Evolutionary conservation across 2,888 invertebrate genomes (phyloP).

Genomic region (Troides aeacus): DNA sequence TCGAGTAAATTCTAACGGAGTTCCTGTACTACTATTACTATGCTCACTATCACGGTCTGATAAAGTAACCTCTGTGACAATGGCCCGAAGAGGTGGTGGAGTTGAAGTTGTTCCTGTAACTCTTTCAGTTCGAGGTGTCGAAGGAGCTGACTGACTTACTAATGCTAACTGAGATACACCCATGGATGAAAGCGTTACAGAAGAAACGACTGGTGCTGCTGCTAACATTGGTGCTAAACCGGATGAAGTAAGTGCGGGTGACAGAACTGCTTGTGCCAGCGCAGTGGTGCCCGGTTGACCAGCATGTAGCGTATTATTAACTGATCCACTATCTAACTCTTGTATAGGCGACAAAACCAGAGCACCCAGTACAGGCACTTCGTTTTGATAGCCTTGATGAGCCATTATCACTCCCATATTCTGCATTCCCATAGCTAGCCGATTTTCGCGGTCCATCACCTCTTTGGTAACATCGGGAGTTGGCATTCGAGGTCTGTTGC

Average conservation of each 20-base stretch:
- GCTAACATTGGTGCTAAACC: slow-evolving; percentile 67
- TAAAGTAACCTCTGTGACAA: slow-evolving; percentile 48
- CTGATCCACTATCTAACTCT: slow-evolving; percentile 88
- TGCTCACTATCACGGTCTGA: slow-evolving; percentile 62
- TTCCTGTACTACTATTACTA: slow-evolving; percentile 48
- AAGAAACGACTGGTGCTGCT: slow-evolving; percentile 73
- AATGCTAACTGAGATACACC: slow-evolving; percentile 81
- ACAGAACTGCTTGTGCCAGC: slow-evolving; percentile 87
- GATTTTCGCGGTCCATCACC: slow-evolving; percentile 85
- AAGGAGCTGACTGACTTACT: slow-evolving; percentile 74
- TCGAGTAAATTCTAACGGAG: slow-evolving; percentile 52
- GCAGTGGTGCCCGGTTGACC: slow-evolving; percentile 88
- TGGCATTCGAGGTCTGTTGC: slow-evolving; percentile 92
- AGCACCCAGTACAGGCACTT: slow-evolving; percentile 87
- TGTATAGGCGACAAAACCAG: slow-evolving; percentile 90
- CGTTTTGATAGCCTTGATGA: slow-evolving; percentile 82
- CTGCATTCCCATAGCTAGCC: slow-evolving; percentile 78
- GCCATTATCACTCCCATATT: slow-evolving; percentile 86
- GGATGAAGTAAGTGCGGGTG: slow-evolving; percentile 78
- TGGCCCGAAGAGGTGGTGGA: slow-evolving; percentile 43
- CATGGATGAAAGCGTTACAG: slow-evolving; percentile 78
- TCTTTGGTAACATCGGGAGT: slow-evolving; percentile 94
- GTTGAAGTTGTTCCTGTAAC: slow-evolving; percentile 42
- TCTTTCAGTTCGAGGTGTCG: slow-evolving; percentile 60
- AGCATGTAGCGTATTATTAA: slow-evolving; percentile 86